A percentile compares a stretch with the other conserved stretches of the same genome.
phyloP scores from a whole-genome alignment of 2,797 vertebrate genomes.

The Geotrypetes seraphini region DNA sequence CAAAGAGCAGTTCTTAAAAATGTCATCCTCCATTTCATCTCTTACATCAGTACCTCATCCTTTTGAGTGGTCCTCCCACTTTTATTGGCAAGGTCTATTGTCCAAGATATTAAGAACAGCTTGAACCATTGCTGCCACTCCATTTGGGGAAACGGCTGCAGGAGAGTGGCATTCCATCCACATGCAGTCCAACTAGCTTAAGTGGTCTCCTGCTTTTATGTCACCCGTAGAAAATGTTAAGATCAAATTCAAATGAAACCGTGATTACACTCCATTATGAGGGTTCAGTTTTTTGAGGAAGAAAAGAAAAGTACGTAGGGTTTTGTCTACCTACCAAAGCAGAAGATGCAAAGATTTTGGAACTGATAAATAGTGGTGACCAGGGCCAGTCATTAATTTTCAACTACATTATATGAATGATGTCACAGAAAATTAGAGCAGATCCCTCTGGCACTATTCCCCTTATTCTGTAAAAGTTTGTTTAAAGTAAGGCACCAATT shows the following conservation, averaged over 20 bases:
- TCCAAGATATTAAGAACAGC: too few species aligned
- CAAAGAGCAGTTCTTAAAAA: slow-evolving; percentile 50
- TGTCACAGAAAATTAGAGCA: too few species aligned
- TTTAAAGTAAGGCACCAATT: too few species aligned
- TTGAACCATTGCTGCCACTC: too few species aligned
- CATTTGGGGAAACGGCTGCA: too few species aligned
- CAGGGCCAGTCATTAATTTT: too few species aligned
- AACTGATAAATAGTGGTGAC: too few species aligned
- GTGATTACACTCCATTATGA: slow-evolving; percentile 30
- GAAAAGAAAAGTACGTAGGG: slow-evolving; percentile 26
- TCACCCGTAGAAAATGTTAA: slow-evolving; percentile 10
- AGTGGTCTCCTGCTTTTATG: slow-evolving; percentile 22
- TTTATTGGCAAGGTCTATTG: neutral
- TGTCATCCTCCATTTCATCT: slow-evolving; percentile 33
- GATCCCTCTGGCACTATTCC: too few species aligned
- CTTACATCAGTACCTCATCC: slow-evolving; percentile 13
- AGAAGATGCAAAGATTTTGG: slow-evolving; percentile 20
- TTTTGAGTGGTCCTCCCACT: too few species aligned
- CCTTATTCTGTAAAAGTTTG: too few species aligned
- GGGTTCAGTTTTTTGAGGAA: slow-evolving; percentile 23
- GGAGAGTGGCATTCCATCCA: slow-evolving; percentile 16
- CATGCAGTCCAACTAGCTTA: slow-evolving; percentile 9
- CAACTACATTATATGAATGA: too few species aligned
- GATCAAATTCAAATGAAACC: slow-evolving; percentile 24
- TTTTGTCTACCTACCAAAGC: slow-evolving; percentile 23